Percentiles rank a stretch among this genome's conserved stretches.
Conservation (phyloP, 2,888 invertebrate genomes). For the Coremacera marginata region DNA sequence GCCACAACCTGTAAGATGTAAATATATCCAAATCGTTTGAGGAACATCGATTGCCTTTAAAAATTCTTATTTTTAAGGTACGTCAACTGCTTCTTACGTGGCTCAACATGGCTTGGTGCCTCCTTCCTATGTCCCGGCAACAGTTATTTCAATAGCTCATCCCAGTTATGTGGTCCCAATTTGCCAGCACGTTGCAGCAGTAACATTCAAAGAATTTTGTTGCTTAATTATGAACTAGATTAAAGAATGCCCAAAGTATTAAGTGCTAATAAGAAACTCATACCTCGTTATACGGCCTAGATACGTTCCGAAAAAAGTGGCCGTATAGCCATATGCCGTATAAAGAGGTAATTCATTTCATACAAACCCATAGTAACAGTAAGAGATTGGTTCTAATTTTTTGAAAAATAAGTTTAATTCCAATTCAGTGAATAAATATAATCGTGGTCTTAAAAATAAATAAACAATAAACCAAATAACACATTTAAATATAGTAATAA, state of each 20-base stretch:
- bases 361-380: too few relatives aligned
- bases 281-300: too few relatives aligned
- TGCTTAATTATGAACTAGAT: slow-evolving; percentile 36
- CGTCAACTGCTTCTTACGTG: slow-evolving; percentile 42
- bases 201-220: slow-evolving; percentile 39
- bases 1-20: slow-evolving; percentile 53
- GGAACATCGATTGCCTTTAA: background rate
- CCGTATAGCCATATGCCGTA: too few relatives aligned
- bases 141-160: slow-evolving; percentile 50
- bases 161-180: slow-evolving; percentile 41
- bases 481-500: too few relatives aligned
- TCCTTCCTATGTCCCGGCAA: slow-evolving; percentile 50
- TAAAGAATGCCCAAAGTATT: background rate
- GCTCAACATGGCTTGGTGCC: slow-evolving; percentile 46
- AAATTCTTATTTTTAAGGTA: slow-evolving; percentile 45
- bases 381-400: too few relatives aligned
- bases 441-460: too few relatives aligned
- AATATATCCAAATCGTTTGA: slow-evolving; percentile 19
- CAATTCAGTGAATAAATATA: too few relatives aligned
- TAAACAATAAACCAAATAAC: too few relatives aligned
- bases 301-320: too few relatives aligned
- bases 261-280: too few relatives aligned
- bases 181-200: slow-evolving; percentile 30
- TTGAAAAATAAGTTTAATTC: too few relatives aligned
- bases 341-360: too few relatives aligned